Base-by-base conservation (phyloP, 2,888 invertebrate genomes). In the Entomobrya proxima region DNA sequence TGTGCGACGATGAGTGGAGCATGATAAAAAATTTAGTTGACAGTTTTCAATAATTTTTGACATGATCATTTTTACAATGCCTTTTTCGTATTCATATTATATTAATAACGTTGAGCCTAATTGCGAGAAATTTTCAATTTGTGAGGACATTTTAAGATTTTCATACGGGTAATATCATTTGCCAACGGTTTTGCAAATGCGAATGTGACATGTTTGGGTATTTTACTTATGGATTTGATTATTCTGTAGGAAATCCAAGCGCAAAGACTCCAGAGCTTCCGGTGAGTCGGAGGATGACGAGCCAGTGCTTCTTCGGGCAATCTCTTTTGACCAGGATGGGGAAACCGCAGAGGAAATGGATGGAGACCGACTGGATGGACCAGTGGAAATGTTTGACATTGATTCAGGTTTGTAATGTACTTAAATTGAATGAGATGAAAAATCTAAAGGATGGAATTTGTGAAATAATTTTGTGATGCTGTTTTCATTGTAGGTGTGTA, bases 251-350 rank as follows among this genome's bases (percentile, higher is more conserved):
- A 90, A 90, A 84, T 87, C 88, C 0, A 88, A 89, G 55, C 58
- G 90, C 15, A 90, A 90, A 72, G 90, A 90, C 52, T 90, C 90
- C 2, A 64, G 87, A 74, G 89, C 89, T 30, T 90, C 90, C 18
- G 89, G 86, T n/a, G 90, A 89, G 69, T 89, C 89, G 0, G 89
- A 87, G 81, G 89, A 85, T 83, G 89, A 91, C 76, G 90, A 91
- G 47, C 94, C 94, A 61, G 92, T 94, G 84, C 90, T 94, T 47
- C 91, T 93, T 69, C 92, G 95, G 72, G 93, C 94, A 13, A 94
- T 94, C 91, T 94, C 94, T 9, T 94, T 94, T 13, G 95, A 95
- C 91, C 90, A 88, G 18, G 91, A 91, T 0, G 91, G 91, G 15
- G 88, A 88, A 50, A 72, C 86, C 6, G 75, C 93, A 0, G 91